Base-by-base conservation (phyloP, 1,140 invertebrate genomes). In the Listronotus bonariensis region DNA sequence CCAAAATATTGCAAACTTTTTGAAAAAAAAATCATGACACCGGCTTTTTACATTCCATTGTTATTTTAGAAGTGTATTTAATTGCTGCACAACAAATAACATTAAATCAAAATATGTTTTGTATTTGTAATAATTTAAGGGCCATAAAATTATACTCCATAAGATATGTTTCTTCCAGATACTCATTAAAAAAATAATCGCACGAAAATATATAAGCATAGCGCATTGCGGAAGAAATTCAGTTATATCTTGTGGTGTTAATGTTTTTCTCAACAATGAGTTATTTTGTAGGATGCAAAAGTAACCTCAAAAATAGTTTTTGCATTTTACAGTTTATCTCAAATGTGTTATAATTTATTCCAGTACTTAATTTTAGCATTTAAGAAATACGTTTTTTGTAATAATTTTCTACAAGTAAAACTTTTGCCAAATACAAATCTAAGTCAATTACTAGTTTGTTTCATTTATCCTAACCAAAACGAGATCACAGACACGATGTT, bases 371-470 rank as follows among this genome's bases (percentile, higher is more conserved):
- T 65, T 65, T 65, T 59, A 65, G 61, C 43, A n/a, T 49, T 63
- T 49, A 48, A 63, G 45, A 59, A 55, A 45, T 65, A 41, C 12
- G 53, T 68, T 59, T 26, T 57, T 71, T 69, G 36, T 60, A 26
- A 67, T 57, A 64, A 67, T 71, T 71, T 69, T 72, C 49, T 65
- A 72, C 58, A 65, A 72, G 54, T 65, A 56, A 72, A 72, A 62
- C 58, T 72, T 68, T 72, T 69, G 70, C 70, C 70, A 72, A 72
- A 72, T 72, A 72, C 45, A 69, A 71, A 69, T 62, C 65, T 71
- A 69, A 72, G 70, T 72, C 70, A 72, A 72, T 72, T 72, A 72
- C 20, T 11, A 18, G 20, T 36, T 12, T n/a, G 53, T 46, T 55
- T 64, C 17, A 34, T 46, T 58, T 48, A 1, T 26, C 20, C 20